phyloP scores from a whole-genome alignment of 2,888 invertebrate genomes.

The Calameuta pallipes region DNA sequence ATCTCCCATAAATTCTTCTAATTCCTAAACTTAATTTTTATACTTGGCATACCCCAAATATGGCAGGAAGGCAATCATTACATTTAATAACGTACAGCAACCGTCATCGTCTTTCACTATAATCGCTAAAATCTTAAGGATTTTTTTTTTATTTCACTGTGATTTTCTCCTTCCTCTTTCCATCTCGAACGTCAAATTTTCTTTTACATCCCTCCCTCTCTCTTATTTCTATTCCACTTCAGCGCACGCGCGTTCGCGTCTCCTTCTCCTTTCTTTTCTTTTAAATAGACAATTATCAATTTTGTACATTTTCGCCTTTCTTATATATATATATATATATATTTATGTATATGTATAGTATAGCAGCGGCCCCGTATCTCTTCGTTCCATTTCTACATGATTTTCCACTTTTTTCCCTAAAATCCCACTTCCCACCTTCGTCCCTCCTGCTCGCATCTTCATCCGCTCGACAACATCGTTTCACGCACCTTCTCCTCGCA shows the following conservation, averaged over 20 bases:
- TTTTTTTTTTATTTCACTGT: slow-evolving; percentile 19
- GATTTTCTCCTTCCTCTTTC: slow-evolving; percentile 20
- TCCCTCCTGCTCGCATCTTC: background rate
- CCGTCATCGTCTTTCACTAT: slow-evolving; percentile 41
- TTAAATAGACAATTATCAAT: slow-evolving; percentile 43
- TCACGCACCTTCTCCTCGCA: background rate
- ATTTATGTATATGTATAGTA: background rate
- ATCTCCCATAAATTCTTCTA: slow-evolving; percentile 38
- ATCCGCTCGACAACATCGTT: background rate
- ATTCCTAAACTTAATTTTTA: slow-evolving; percentile 67
- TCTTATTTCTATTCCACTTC: slow-evolving; percentile 4
- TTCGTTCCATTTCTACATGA: background rate
- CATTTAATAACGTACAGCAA: slow-evolving; percentile 68
- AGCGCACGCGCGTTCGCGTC: slow-evolving; percentile 1
- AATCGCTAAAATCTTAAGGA: slow-evolving; percentile 33
- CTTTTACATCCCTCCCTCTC: slow-evolving; percentile 17
- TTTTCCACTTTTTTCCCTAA: background rate
- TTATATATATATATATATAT: background rate
- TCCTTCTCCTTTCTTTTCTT: slow-evolving; percentile 28
- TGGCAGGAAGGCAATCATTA: slow-evolving; percentile 76
- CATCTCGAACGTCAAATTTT: slow-evolving; percentile 12
- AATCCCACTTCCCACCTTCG: background rate
- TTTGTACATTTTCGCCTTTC: slow-evolving; percentile 42
- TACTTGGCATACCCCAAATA: slow-evolving; percentile 72
- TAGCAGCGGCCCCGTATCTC: background rate